These are phyloP conservation scores for Halisarca cf. caerulea DNA, from an alignment of 37 sponge, comb jelly and placozoan species.

Conservation along the genomic window DNA sequence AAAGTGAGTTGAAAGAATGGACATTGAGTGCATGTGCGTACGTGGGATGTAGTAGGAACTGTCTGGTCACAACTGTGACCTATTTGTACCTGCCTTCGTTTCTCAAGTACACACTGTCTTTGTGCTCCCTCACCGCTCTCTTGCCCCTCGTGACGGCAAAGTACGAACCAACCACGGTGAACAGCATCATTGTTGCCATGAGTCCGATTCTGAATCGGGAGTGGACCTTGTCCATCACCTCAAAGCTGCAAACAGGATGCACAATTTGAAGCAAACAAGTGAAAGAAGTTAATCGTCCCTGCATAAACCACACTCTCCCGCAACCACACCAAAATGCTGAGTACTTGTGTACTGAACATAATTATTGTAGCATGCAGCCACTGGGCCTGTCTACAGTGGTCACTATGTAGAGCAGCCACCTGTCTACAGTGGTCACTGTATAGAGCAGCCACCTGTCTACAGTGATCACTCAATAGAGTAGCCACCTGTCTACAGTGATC, in stretches of 20 bases:
- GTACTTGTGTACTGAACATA: too few species aligned
- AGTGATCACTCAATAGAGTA: too few species aligned
- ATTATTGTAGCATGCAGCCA: too few species aligned
- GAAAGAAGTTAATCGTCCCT: neutral
- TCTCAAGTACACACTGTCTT: neutral
- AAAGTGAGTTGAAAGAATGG: too few species aligned
- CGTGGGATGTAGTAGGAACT: too few species aligned
- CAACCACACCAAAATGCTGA: neutral
- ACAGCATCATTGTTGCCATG: neutral
- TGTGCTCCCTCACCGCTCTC: neutral
- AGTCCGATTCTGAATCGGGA: slow-evolving; percentile 20
- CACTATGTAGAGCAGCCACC: too few species aligned
- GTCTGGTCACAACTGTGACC: too few species aligned
- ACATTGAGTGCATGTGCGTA: too few species aligned
- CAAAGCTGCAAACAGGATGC: slow-evolving; percentile 21
- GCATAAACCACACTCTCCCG: neutral
- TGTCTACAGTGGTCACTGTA: too few species aligned
- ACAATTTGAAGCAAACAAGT: neutral
- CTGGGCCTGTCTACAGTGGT: too few species aligned
- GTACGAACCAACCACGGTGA: slow-evolving; percentile 12
- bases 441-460: too few species aligned
- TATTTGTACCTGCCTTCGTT: neutral
- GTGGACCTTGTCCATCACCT: slow-evolving; percentile 15
- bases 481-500: too few species aligned
- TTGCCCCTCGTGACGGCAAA: neutral